A percentile compares a stretch with the other conserved stretches of the same genome.
Evolutionary conservation across 2,113 vertebrate species (phyloP).

Genomic region (Strigops habroptila): DNA sequence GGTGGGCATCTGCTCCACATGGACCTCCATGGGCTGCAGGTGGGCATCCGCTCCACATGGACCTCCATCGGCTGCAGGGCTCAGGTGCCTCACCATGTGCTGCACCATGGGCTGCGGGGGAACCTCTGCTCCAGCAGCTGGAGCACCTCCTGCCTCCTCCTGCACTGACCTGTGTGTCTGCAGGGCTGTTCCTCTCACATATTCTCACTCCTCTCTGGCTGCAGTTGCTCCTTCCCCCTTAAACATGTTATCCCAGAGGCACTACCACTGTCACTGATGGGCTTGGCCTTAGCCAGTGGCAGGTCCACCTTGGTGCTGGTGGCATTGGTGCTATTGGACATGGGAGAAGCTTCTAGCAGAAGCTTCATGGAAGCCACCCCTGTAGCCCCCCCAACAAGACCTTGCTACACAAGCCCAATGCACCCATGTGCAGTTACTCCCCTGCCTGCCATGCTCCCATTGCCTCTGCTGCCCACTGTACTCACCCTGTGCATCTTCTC

Average conservation of each 20-base stretch:
- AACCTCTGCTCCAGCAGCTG: no score
- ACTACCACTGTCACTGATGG: neutral
- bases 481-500: neutral
- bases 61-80: no score
- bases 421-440: neutral
- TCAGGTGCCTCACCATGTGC: no score
- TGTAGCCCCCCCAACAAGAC: neutral
- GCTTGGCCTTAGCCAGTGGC: neutral
- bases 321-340: neutral
- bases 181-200: neutral
- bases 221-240: neutral
- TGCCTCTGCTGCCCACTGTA: neutral
- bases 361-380: neutral
- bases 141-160: no score
- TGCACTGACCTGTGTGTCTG: neutral
- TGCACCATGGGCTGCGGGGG: no score
- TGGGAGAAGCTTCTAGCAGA: neutral
- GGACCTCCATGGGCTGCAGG: no score
- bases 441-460: neutral
- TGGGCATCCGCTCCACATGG: neutral
- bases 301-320: neutral
- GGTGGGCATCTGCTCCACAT: no score
- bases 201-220: neutral
- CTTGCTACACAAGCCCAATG: neutral
- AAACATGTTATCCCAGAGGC: neutral